Base-by-base conservation (phyloP, 2,888 invertebrate genomes). In the Microplitis deprimator region DNA sequence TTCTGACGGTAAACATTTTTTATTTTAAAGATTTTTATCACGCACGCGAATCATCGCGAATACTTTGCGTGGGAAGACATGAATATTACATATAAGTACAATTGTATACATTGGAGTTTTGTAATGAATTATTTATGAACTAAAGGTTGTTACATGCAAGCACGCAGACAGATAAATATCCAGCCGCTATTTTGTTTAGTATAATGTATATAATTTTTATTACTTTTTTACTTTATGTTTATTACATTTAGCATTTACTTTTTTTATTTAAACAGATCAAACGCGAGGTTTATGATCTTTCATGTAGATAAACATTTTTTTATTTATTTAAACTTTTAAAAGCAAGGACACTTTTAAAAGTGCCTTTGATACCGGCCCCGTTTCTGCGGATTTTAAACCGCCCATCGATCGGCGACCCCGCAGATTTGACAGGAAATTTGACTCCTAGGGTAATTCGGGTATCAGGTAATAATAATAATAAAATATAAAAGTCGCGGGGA, bases 161-260 rank as follows among this genome's bases (percentile, higher is more conserved):
- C 78, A 78, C 73, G 80, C 78, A 77, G 79, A 79, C 79, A 68
- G 80, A 80, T 80, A 81, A 80, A 76, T 80, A 81, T 80, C 79
- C 75, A 67, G 61, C 74, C 78, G 79, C 78, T 73, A 79, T 79
- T 81, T 80, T 68, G 67, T 81, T 68, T 17, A 59, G 68, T 41
- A 39, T n/a, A 62, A 62, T 62, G 16, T 62, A 40, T 41, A 68
- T 67, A 67, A n/a, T 67, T 68, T 68, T 68, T 68, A 8, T 40
- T 68, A 41, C 40, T 39, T 10, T 39, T n/a, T 40, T 29, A 29
- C n/a, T 62, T 62, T 17, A 62, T 16, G 20, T 16, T 17, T 62
- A 62, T 62, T 7, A 17, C 20, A 62, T 62, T 16, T 62, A 20
- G 17, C 62, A 20, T 16, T 17, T 17, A 62, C 17, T 17, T 16